Evolutionary conservation across 2,113 vertebrate species (phyloP), one percentile per base, ranked within the genome.

Genomic region (Galemys pyrenaicus): DNA sequence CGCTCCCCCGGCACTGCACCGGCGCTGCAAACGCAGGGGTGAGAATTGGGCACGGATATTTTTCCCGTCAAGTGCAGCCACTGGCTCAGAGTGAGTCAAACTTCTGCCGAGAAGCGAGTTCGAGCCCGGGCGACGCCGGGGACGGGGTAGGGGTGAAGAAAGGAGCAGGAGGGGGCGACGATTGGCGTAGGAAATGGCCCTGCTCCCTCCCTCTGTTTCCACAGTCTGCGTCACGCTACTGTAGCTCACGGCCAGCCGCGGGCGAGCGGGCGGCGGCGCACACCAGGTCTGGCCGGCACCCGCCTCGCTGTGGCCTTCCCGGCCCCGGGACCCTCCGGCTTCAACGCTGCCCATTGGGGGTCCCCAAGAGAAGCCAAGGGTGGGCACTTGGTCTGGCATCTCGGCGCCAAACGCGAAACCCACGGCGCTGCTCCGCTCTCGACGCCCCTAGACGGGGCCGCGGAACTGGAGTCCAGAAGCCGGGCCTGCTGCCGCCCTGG

Each of bases 181-280:
- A 74, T 92, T 86, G 81, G 90, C 6, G 44, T 62, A 87, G 96
- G 80, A 78, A 95, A 92, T 28, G 92, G 82, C 95, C 94, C 93
- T 71, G 0, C 78, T 71, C 78, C 88, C 68, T 89, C 86, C 62
- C 86, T 58, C 37, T 49, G 80, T 49, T 35, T 62, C 19, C 70
- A 30, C 81, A 44, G 11, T 17, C 56, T 37, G 75, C 41, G 51
- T 68, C 75, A 22, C n/a, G 56, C 83, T 89, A 15, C 75, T 7
- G 67, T 5, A 1, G 4, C 39, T 19, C 39, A 26, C 3, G 6
- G 46, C 46, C 37, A 3, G 60, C 35, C 8, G 26, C 39, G 0
- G n/a, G 41, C 22, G 0, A 35, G 35, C 28, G 0, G 39, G 46
- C 28, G 16, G 92, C 37, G 0, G 9, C 13, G 37, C 67, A 4